Evolutionary conservation across 2,888 invertebrate species (phyloP).

Genomic region (Sphaerophoria rueppellii): DNA sequence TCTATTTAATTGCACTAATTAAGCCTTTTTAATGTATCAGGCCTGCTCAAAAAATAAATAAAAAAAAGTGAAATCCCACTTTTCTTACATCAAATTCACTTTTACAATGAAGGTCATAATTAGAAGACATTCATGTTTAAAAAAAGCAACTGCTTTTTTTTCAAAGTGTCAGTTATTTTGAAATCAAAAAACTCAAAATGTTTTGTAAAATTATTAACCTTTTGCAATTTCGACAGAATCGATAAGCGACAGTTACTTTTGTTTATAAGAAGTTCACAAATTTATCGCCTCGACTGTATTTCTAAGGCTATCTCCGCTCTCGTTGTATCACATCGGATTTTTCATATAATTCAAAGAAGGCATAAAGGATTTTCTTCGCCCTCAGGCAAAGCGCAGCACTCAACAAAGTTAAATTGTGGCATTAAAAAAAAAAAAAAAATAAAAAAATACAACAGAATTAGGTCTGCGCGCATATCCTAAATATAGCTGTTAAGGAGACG

Average conservation of each 20-base stretch:
- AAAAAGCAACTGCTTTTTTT: too few species aligned
- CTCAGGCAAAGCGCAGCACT: neutral
- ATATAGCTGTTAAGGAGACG: conserved; percentile 71
- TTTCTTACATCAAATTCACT: neutral
- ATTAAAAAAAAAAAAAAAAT: neutral
- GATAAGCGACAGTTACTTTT: too few species aligned
- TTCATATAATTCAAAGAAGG: conserved; percentile 35
- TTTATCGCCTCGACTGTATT: neutral
- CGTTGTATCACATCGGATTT: conserved; percentile 28
- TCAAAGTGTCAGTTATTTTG: too few species aligned
- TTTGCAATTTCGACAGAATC: too few species aligned
- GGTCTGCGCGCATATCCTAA: conserved; percentile 37
- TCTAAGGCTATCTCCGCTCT: neutral
- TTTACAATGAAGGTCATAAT: neutral
- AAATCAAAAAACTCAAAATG: too few species aligned
- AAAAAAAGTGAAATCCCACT: conserved; percentile 10
- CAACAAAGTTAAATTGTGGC: conserved; percentile 30
- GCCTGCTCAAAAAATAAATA: conserved; percentile 26
- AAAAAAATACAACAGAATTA: neutral
- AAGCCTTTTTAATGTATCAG: conserved; percentile 77
- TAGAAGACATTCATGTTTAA: too few species aligned
- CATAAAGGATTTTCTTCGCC: conserved; percentile 33
- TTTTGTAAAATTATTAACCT: too few species aligned
- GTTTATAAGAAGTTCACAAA: neutral
- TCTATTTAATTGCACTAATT: conserved; percentile 77